Evolutionary conservation across 2,888 invertebrate species (phyloP).

Genomic region (Pandemis corylana): DNA sequence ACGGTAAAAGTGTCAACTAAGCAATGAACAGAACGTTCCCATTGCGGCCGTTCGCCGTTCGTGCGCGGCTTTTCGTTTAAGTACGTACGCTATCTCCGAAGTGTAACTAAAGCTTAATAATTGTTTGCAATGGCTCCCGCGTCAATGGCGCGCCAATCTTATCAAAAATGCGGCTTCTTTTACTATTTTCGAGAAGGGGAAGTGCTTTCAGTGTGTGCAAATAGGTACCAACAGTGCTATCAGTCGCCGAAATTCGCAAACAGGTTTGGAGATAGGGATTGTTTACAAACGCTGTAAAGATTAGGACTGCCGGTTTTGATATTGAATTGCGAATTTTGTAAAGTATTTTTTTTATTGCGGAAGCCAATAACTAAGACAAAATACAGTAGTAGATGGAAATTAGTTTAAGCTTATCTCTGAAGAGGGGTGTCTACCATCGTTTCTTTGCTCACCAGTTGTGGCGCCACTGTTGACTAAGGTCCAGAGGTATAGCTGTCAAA

Average conservation of each 20-base stretch:
- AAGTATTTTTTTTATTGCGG: background rate
- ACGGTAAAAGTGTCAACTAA: too few relatives aligned
- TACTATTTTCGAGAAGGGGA: slow-evolving; percentile 3
- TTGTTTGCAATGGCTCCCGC: slow-evolving; percentile 14
- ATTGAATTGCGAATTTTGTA: slow-evolving; percentile 1
- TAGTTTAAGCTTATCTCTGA: too few relatives aligned
- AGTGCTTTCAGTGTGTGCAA: slow-evolving; percentile 31
- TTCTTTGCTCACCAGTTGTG: too few relatives aligned
- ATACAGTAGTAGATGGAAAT: too few relatives aligned
- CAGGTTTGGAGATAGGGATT: slow-evolving; percentile 29
- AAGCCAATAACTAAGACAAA: background rate
- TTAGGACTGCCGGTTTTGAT: slow-evolving; percentile 11
- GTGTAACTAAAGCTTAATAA: slow-evolving; percentile 8
- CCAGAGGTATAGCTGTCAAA: too few relatives aligned
- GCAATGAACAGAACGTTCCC: too few relatives aligned
- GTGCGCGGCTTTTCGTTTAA: too few relatives aligned
- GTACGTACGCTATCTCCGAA: background rate
- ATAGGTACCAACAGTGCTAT: slow-evolving; percentile 20
- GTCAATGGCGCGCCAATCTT: slow-evolving; percentile 17
- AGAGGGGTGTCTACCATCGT: too few relatives aligned
- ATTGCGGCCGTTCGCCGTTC: too few relatives aligned
- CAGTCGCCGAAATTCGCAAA: slow-evolving; percentile 25
- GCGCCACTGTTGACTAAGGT: too few relatives aligned
- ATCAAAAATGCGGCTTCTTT: background rate
- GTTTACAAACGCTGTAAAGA: slow-evolving; percentile 25